Evolutionary conservation across 2,797 vertebrate genomes (phyloP), one percentile per base, ranked within the genome.

Genomic region (Margarornis squamiger): DNA sequence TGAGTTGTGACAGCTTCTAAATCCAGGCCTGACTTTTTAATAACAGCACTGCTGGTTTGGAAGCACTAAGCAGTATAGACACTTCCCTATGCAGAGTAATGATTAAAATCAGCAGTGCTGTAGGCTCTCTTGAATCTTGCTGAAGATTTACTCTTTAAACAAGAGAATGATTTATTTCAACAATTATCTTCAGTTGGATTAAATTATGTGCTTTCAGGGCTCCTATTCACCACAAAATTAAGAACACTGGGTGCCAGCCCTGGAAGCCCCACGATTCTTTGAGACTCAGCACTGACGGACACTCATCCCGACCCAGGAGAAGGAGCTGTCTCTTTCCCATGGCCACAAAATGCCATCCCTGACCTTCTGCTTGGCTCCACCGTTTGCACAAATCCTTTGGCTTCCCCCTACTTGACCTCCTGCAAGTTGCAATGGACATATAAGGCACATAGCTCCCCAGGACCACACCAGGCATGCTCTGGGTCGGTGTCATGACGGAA

Each of bases 121-220:
- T 90, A 90, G 63, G 78, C 71, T 94, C 49, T 83, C 93, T 86
- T 65, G 57, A 95, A 94, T 88, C 74, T 94, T 80, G 43, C 67
- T 73, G 75, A 91, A 92, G 86, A 95, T 89, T 94, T 90, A 90
- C 83, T 93, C 87, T 88, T 97, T 96, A 94, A 96, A 95, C 51
- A 39, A 94, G 86, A 92, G 91, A 90, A 75, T 95, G 80, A 97
- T 97, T 97, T 97, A 96, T 96, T 96, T 88, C 84, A 90, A 97
- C 90, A 92, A 96, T 96, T 95, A 95, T 95, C 76, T 94, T 93
- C 91, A 94, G 96, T 84, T n/a, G 0, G 96, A 92, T 95, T 91
- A 96, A 97, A 94, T 94, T 88, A 91, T 96, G 80, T 86, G 81
- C 84, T 97, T 96, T 95, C 96, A 75, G 93, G 84, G 62, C 83